phyloP scores from a whole-genome alignment of 2,888 invertebrate genomes.

The Anthophora plumipes region DNA sequence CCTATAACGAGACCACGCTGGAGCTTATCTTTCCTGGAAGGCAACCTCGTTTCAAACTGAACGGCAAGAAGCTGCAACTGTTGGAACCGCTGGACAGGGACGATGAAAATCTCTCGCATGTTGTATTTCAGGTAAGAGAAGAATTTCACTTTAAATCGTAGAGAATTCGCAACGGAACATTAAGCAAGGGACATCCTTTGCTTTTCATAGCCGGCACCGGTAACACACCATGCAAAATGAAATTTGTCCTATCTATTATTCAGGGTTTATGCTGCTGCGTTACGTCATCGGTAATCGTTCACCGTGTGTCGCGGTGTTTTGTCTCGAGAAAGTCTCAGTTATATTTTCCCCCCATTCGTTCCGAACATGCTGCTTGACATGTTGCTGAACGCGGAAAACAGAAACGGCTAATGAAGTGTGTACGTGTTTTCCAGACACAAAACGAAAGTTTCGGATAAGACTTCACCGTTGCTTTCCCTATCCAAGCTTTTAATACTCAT shows the following conservation, averaged over 20 bases:
- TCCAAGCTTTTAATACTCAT: too few relatives aligned
- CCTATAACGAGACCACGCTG: slow-evolving; percentile 91
- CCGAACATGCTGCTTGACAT: slow-evolving; percentile 5
- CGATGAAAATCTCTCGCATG: slow-evolving; percentile 93
- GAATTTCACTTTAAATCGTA: background rate
- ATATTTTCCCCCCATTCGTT: slow-evolving; percentile 37
- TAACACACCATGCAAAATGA: background rate
- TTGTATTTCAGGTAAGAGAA: slow-evolving; percentile 92
- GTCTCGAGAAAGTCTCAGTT: slow-evolving; percentile 36
- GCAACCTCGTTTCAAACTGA: slow-evolving; percentile 91
- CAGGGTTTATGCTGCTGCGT: background rate
- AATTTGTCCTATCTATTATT: slow-evolving; percentile 28
- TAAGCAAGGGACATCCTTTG: background rate
- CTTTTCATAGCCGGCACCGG: too few relatives aligned
- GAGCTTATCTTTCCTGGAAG: slow-evolving; percentile 93
- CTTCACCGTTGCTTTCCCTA: too few relatives aligned
- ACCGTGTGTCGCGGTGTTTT: slow-evolving; percentile 17
- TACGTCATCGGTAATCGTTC: slow-evolving; percentile 16
- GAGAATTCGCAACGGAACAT: slow-evolving; percentile 7
- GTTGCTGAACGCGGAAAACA: slow-evolving; percentile 12
- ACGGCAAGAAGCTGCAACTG: slow-evolving; percentile 92
- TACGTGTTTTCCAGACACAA: background rate
- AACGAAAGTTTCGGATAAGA: too few relatives aligned
- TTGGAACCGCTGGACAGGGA: slow-evolving; percentile 94
- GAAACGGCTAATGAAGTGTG: slow-evolving; percentile 7